These are phyloP conservation scores for Amblyjoppa proteus DNA, from an alignment of 2,888 invertebrate species.

Conservation along the genomic window DNA sequence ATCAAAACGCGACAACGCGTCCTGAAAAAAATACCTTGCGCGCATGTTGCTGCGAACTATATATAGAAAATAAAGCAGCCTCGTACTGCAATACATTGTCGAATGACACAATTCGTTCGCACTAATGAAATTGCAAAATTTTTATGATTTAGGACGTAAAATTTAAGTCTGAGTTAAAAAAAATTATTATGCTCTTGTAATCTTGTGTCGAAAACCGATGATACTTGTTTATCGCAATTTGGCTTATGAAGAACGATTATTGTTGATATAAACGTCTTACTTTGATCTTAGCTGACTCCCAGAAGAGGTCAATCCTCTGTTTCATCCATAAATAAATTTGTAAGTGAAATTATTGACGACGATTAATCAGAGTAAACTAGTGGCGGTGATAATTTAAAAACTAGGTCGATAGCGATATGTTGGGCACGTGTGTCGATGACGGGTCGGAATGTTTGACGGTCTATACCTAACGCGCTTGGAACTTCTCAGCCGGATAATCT, in stretches of 20 bases:
- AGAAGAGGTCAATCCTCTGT: conserved; percentile 4
- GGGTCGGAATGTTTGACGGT: conserved; percentile 22
- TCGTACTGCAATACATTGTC: too few relatives aligned
- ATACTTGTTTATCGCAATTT: conserved; percentile 4
- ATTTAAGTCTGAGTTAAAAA: background rate
- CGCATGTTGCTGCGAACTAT: too few relatives aligned
- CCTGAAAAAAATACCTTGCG: too few relatives aligned
- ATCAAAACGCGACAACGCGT: too few relatives aligned
- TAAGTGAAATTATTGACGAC: background rate
- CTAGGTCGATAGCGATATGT: conserved; percentile 42
- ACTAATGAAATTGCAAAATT: background rate
- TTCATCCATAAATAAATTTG: background rate
- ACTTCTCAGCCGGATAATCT: conserved; percentile 44
- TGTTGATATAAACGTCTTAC: background rate
- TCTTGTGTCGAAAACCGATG: background rate
- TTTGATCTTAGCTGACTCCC: background rate
- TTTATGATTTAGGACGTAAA: background rate
- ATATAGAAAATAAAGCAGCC: too few relatives aligned
- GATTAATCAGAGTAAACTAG: background rate
- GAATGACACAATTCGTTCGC: background rate
- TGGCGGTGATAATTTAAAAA: conserved; percentile 18
- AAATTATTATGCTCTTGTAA: background rate
- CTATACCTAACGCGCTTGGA: conserved; percentile 12
- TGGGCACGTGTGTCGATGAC: conserved; percentile 11
- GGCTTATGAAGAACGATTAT: background rate